These are phyloP conservation scores for Hirtodrosophila duncani DNA, from an alignment of 2,888 invertebrate genomes.

Conservation along the genomic window DNA sequence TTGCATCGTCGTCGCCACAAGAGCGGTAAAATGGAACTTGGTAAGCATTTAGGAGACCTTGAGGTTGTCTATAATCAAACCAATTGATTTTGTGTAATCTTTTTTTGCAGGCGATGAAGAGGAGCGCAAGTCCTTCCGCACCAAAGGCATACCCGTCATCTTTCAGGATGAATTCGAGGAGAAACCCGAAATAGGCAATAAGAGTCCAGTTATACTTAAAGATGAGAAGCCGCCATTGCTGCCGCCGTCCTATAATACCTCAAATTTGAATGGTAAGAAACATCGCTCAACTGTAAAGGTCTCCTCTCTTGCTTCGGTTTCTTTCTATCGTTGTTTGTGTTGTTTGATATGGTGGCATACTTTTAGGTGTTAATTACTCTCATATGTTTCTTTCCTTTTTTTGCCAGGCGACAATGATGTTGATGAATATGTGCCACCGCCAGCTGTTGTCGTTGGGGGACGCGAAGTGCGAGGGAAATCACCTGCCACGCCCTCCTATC, in stretches of 20 bases:
- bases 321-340: too few relatives aligned
- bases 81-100: neutral
- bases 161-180: constrained; percentile 98
- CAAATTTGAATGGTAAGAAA: constrained; percentile 77
- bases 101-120: constrained; percentile 83
- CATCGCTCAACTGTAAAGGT: too few relatives aligned
- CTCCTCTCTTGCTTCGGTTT: too few relatives aligned
- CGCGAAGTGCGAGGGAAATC: constrained; percentile 86
- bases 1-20: constrained; percentile 89
- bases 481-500: constrained; percentile 93
- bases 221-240: constrained; percentile 96
- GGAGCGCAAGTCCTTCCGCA: constrained; percentile 89
- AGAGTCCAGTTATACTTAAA: constrained; percentile 94
- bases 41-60: constrained; percentile 67
- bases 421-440: constrained; percentile 94
- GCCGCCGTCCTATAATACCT: constrained; percentile 82
- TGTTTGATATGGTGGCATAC: too few relatives aligned
- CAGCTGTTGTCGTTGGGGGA: constrained; percentile 82
- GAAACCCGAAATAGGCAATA: constrained; percentile 91
- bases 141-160: constrained; percentile 94
- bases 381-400: neutral
- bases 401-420: constrained; percentile 78
- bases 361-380: too few relatives aligned
- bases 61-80: too few relatives aligned
- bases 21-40: constrained; percentile 90